These are phyloP conservation scores for Phenganax stokvisi DNA, from an alignment of 92 coral and sea anemone species.

Conservation along the genomic window DNA sequence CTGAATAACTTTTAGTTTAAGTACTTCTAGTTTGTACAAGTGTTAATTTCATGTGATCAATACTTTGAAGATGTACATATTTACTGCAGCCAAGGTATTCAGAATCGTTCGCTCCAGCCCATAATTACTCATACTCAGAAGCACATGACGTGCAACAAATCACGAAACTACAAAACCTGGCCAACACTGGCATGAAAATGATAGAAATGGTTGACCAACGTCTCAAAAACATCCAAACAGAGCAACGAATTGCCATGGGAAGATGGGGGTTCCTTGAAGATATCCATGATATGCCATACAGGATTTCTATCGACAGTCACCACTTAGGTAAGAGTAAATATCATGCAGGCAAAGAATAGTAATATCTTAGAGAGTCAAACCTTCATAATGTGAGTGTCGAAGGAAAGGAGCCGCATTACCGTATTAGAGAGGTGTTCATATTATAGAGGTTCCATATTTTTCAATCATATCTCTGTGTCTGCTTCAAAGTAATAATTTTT, in stretches of 20 bases:
- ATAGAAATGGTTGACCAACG: constrained; percentile 24
- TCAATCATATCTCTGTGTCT: too few relatives aligned
- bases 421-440: too few relatives aligned
- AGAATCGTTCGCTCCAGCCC: neutral
- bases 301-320: constrained; percentile 1
- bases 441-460: too few relatives aligned
- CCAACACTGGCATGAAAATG: constrained; percentile 31
- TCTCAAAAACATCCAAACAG: constrained; percentile 49
- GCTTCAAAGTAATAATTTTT: too few relatives aligned
- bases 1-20: neutral
- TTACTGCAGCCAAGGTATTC: constrained; percentile 22
- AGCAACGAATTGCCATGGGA: constrained; percentile 81
- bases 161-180: constrained; percentile 4
- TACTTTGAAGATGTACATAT: neutral
- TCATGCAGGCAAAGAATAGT: neutral
- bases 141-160: constrained; percentile 6
- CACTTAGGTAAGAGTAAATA: constrained; percentile 1
- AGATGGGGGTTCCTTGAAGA: constrained; percentile 59
- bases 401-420: too few relatives aligned
- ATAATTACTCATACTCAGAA: neutral
- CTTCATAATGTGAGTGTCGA: too few relatives aligned
- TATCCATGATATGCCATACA: constrained; percentile 11
- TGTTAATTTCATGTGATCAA: neutral
- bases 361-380: too few relatives aligned
- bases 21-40: neutral